A percentile compares a stretch with the other conserved stretches of the same genome.
Evolutionary conservation across 2,888 invertebrate species (phyloP).

Genomic region (Callimorpha dominula): DNA sequence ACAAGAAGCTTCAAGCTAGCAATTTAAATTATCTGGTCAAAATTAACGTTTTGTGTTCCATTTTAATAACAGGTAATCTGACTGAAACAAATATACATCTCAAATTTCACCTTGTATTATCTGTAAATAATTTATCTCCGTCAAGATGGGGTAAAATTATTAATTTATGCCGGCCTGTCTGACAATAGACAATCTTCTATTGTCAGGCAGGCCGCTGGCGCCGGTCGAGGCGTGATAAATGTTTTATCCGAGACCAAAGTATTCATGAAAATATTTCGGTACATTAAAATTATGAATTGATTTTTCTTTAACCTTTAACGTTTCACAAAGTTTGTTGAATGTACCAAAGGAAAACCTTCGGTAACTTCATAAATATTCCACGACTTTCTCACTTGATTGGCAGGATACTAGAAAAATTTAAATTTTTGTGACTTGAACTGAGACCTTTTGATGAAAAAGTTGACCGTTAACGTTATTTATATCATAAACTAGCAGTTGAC

Average conservation of each 20-base stretch:
- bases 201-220: conserved; percentile 1
- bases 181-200: conserved; percentile 10
- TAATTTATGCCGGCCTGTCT: conserved; percentile 9
- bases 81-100: neutral
- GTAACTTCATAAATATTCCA: conserved; percentile 16
- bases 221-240: conserved; percentile 7
- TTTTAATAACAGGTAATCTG: neutral
- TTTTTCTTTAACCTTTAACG: conserved; percentile 14
- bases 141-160: conserved; percentile 10
- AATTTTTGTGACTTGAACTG: neutral
- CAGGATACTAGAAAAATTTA: neutral
- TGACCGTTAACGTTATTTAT: neutral
- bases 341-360: conserved; percentile 20
- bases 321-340: conserved; percentile 14
- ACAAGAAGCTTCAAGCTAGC: no score
- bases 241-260: conserved; percentile 10
- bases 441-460: neutral
- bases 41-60: no score
- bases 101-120: conserved; percentile 1
- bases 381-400: neutral
- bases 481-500: neutral
- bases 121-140: conserved; percentile 4
- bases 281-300: conserved; percentile 12
- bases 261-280: conserved; percentile 1
- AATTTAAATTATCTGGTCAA: no score